These are phyloP conservation scores for Actias luna DNA, from an alignment of 2,888 invertebrate genomes.

Conservation along the genomic window DNA sequence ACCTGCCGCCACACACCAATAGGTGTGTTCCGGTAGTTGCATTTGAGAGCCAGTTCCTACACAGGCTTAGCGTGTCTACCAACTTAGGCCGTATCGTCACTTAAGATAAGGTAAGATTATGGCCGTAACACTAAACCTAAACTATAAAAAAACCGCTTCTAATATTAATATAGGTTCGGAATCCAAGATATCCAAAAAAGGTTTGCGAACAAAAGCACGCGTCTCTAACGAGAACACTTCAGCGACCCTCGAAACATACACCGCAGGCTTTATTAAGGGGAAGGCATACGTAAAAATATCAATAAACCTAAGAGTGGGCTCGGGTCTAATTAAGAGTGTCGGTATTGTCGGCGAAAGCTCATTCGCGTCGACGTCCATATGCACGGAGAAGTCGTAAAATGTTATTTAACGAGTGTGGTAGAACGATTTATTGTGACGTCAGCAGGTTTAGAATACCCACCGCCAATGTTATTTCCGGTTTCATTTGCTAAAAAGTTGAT, in stretches of 20 bases:
- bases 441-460: slow-evolving; percentile 3
- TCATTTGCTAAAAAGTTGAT: neutral
- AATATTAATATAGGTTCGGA: neutral
- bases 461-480: neutral
- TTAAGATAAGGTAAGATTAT: too few species aligned
- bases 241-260: neutral
- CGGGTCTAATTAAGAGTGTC: slow-evolving; percentile 29
- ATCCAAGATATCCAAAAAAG: neutral
- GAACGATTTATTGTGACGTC: slow-evolving; percentile 49
- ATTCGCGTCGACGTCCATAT: slow-evolving; percentile 10
- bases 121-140: too few species aligned
- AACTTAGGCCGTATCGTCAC: too few species aligned
- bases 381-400: slow-evolving; percentile 41
- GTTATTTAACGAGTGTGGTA: slow-evolving; percentile 49
- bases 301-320: slow-evolving; percentile 42
- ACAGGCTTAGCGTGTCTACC: too few species aligned
- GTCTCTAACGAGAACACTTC: neutral
- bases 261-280: slow-evolving; percentile 6
- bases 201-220: neutral
- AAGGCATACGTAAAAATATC: slow-evolving; percentile 38
- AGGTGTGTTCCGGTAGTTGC: too few species aligned
- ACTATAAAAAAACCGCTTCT: too few species aligned
- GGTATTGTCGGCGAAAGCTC: slow-evolving; percentile 8
- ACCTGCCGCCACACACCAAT: too few species aligned
- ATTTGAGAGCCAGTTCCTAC: too few species aligned